Percentiles rank a stretch among this genome's conserved stretches.
Conservation (phyloP, 2,888 invertebrate genomes). For the Timandra comae region DNA sequence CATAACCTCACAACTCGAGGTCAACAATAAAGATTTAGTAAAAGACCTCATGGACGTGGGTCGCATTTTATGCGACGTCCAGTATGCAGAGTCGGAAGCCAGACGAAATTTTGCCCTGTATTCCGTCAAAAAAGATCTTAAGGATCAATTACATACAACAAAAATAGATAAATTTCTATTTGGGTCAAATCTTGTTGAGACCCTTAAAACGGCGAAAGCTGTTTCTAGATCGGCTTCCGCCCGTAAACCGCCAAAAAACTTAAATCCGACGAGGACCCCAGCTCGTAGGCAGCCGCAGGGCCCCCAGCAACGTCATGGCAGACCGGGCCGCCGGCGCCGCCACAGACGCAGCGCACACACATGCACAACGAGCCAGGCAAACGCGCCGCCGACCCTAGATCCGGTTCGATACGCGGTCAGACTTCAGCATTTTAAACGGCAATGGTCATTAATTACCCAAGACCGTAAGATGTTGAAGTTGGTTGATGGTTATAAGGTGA, state of each 20-base stretch:
- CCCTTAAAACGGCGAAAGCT: background rate
- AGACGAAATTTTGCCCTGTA: constrained; percentile 1
- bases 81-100: background rate
- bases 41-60: background rate
- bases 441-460: constrained; percentile 2
- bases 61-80: constrained; percentile 1
- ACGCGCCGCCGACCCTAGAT: background rate
- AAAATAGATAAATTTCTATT: constrained; percentile 2
- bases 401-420: constrained; percentile 4
- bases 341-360: background rate
- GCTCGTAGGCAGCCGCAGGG: background rate
- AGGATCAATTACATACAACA: background rate
- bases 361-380: too few relatives aligned
- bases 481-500: constrained; percentile 2
- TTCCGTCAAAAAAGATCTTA: background rate
- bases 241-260: too few relatives aligned
- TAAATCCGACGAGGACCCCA: background rate
- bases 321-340: too few relatives aligned
- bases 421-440: background rate
- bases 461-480: constrained; percentile 1
- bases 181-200: constrained; percentile 1
- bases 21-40: background rate
- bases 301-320: too few relatives aligned
- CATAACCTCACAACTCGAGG: background rate
- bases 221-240: background rate